These are phyloP conservation scores for Loripinus fragilis DNA, from an alignment of 2,888 invertebrate species.

Conservation along the genomic window DNA sequence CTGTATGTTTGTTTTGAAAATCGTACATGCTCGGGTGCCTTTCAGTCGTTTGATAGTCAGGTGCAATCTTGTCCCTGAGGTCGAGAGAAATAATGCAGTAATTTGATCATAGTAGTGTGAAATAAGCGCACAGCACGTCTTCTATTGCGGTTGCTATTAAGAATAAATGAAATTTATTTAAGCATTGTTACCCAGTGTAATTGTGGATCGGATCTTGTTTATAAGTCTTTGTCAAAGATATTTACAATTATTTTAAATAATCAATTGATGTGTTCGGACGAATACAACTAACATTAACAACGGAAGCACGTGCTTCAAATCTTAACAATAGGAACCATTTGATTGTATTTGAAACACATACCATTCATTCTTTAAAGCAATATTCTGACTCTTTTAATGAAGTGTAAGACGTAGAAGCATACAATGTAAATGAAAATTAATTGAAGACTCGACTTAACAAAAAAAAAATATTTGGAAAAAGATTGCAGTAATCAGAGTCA, in stretches of 20 bases:
- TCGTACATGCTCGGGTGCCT: constrained; percentile 14
- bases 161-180: constrained; percentile 28
- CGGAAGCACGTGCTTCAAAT: neutral
- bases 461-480: no score
- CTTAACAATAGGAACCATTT: neutral
- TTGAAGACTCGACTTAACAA: no score
- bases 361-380: no score
- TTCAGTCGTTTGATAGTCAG: neutral
- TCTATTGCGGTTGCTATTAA: constrained; percentile 30
- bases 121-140: constrained; percentile 28
- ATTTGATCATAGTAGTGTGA: constrained; percentile 27
- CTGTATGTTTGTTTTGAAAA: constrained; percentile 20
- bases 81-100: neutral
- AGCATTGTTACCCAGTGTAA: neutral
- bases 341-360: no score
- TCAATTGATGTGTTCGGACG: neutral
- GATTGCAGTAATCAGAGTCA: no score
- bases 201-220: neutral
- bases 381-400: no score
- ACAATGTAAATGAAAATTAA: no score
- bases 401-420: no score
- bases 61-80: neutral
- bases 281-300: neutral
- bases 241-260: neutral
- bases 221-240: neutral